Base-by-base conservation (phyloP, 2,113 vertebrate genomes). In the Antechinus flavipes region DNA sequence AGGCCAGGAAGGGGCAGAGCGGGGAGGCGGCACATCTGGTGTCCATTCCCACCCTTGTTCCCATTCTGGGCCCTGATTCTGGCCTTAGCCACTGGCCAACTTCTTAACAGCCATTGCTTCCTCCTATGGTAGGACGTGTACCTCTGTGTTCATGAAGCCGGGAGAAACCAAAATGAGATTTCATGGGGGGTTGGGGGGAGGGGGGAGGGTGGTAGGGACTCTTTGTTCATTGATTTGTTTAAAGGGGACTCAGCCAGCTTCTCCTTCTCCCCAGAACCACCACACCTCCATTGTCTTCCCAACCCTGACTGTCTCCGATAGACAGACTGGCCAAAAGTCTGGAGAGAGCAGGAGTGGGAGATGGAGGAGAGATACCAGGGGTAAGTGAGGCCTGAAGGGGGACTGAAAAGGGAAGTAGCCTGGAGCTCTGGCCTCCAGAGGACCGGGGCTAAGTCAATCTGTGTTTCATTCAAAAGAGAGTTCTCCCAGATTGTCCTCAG, bases 71-170 rank as follows among this genome's bases (percentile, higher is more conserved):
- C 95, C 90, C 95, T 27, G 3, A 54, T 53, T 94, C 98, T 97
- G 89, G 94, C 94, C 97, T 97, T 98, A 97, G 98, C 98, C 98
- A 98, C 98, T 98, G 98, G 98, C 99, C 98, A 99, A 99, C 98
- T 98, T 98, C 98, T 98, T 99, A 98, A 99, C 98, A 99, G 99
- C 98, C 99, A 99, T 99, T 98, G 99, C 99, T 99, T 99, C 99
- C 99, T 99, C 99, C 99, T 99, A 99, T 99, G 99, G 99, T 99
- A 99, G 99, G 99, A 99, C 98, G 96, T 98, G 98, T 99, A 99
- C 98, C 98, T 99, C 98, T 99, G 99, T 99, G 99, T 99, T 99
- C 98, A 98, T 98, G 98, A 98, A 99, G 98, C 98, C 98, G 98
- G 98, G 98, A 99, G 99, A 99, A 98, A 99, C 98, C 98, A 98